These are phyloP conservation scores for Chloroceryle amazona DNA, from an alignment of 2,797 vertebrate genomes.

Conservation along the genomic window DNA sequence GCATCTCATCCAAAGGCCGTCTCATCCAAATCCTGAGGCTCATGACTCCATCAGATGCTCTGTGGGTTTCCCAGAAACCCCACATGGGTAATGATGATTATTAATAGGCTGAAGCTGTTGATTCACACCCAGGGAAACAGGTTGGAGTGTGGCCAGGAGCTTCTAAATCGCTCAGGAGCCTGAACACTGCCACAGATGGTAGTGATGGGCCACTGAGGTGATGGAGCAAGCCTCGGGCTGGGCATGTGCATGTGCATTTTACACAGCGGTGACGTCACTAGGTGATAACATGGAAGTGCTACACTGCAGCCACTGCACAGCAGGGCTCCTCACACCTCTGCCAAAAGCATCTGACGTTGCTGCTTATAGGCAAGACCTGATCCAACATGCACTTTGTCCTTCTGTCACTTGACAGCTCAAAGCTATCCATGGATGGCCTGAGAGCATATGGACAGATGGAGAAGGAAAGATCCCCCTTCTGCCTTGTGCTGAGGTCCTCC, in stretches of 20 bases:
- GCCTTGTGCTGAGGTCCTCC: background rate
- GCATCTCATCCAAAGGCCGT: background rate
- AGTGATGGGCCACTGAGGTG: constrained; percentile 9
- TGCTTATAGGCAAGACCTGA: background rate
- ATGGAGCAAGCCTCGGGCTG: background rate
- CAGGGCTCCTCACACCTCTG: constrained; percentile 11
- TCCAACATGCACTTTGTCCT: background rate
- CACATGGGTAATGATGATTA: constrained; percentile 39
- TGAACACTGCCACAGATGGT: constrained; percentile 6
- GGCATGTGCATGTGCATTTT: background rate
- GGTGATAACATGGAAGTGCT: constrained; percentile 2
- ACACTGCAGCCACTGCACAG: background rate
- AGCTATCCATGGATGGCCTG: background rate
- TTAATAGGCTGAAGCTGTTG: constrained; percentile 64
- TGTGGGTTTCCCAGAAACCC: constrained; percentile 58
- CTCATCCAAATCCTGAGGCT: constrained; percentile 18
- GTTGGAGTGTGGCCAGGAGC: constrained; percentile 47
- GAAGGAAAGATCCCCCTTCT: background rate
- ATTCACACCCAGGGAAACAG: constrained; percentile 47
- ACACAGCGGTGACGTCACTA: constrained; percentile 1
- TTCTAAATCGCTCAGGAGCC: constrained; percentile 7
- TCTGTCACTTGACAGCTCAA: background rate
- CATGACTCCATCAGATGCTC: background rate
- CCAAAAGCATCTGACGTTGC: background rate
- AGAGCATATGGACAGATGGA: background rate